Percentiles rank a stretch among this genome's conserved stretches.
phyloP scores from a whole-genome alignment of 2,888 invertebrate genomes.

The Eilema griseolum region DNA sequence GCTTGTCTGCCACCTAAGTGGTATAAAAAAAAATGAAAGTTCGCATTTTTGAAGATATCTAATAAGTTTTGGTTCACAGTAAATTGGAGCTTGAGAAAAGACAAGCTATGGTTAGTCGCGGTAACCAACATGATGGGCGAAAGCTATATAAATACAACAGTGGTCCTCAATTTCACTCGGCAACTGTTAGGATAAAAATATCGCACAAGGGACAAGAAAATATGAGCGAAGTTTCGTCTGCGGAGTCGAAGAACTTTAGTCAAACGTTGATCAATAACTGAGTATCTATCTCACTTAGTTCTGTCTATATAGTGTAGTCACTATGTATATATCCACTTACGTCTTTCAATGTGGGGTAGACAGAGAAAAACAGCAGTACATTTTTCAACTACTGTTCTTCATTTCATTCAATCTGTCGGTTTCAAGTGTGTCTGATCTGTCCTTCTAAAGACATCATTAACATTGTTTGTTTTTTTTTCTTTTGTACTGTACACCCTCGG shows the following conservation, averaged over 20 bases:
- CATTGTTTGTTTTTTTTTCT: background rate
- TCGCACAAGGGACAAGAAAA: background rate
- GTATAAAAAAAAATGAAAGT: too few species aligned
- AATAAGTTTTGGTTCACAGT: too few species aligned
- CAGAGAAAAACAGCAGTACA: background rate
- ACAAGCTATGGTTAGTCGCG: too few species aligned
- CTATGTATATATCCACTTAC: background rate
- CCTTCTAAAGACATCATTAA: background rate
- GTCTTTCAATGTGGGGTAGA: background rate
- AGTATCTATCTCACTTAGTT: background rate
- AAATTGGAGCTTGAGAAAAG: too few species aligned
- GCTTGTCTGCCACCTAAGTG: too few species aligned
- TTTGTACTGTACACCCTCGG: background rate
- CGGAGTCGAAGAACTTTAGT: slow-evolving; percentile 53
- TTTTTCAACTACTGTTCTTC: background rate
- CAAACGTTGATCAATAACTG: slow-evolving; percentile 44
- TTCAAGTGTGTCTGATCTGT: background rate
- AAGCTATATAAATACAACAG: too few species aligned
- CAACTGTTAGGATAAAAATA: background rate
- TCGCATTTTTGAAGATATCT: too few species aligned
- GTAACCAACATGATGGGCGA: too few species aligned
- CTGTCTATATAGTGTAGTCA: background rate
- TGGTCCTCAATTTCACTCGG: background rate
- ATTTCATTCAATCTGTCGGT: background rate
- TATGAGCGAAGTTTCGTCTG: background rate